These are phyloP conservation scores for Pristionchus fissidentatus DNA, from an alignment of 2,888 invertebrate species.

Conservation along the genomic window DNA sequence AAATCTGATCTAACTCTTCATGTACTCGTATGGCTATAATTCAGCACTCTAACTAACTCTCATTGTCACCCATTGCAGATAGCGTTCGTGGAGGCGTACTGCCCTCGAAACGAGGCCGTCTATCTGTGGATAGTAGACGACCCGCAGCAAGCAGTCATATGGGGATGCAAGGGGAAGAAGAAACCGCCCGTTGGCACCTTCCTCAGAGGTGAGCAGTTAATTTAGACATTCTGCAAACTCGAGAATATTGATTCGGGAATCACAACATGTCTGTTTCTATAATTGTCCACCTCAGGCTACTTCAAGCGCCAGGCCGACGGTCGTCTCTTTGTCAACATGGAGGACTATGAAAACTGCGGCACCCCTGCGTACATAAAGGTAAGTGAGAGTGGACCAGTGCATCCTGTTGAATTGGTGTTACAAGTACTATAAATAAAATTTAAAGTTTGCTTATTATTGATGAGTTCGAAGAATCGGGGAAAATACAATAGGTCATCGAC, in stretches of 20 bases:
- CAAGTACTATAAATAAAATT: neutral
- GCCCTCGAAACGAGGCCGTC: neutral
- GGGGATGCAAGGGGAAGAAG: slow-evolving; percentile 32
- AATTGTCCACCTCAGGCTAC: neutral
- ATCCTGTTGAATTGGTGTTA: neutral
- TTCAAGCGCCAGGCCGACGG: slow-evolving; percentile 26
- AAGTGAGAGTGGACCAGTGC: neutral
- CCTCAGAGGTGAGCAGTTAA: slow-evolving; percentile 18
- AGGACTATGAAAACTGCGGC: slow-evolving; percentile 4
- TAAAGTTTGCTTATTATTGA: slow-evolving; percentile 1
- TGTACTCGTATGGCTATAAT: neutral
- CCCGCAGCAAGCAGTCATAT: slow-evolving; percentile 35
- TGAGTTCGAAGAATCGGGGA: neutral
- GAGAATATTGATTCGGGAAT: too few relatives aligned
- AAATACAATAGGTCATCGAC: neutral
- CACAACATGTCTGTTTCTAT: neutral
- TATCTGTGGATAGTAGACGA: slow-evolving; percentile 41
- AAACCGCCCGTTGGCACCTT: neutral
- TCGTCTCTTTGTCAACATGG: slow-evolving; percentile 21
- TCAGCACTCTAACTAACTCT: slow-evolving; percentile 7
- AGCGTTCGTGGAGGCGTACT: slow-evolving; percentile 34
- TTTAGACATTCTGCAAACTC: too few relatives aligned
- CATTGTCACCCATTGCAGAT: neutral
- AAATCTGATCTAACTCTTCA: neutral
- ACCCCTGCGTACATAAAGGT: slow-evolving; percentile 12